phyloP scores from a whole-genome alignment of 2,113 vertebrate genomes.

The Rhabdornis inornatus region DNA sequence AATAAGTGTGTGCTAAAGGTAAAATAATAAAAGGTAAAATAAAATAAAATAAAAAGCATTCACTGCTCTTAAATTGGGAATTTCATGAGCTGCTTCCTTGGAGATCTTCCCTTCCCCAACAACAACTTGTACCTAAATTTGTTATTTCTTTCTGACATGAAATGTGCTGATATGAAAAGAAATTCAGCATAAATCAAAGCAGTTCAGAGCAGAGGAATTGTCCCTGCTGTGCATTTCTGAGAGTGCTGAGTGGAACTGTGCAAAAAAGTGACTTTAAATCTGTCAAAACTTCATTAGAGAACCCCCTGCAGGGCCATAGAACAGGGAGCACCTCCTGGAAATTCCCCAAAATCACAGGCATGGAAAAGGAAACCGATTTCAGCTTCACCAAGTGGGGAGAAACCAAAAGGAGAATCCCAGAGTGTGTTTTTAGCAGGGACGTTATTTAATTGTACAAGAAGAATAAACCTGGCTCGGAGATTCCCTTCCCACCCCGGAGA shows the following conservation, averaged over 20 bases:
- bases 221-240: slow-evolving; percentile 22
- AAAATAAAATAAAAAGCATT: neutral
- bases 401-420: neutral
- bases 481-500: neutral
- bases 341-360: neutral
- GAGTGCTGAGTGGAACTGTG: slow-evolving; percentile 1
- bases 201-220: neutral
- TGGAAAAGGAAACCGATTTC: neutral
- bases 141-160: neutral
- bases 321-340: slow-evolving; percentile 20
- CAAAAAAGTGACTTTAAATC: slow-evolving; percentile 37
- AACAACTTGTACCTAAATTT: neutral
- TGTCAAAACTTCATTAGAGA: slow-evolving; percentile 50
- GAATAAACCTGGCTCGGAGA: neutral
- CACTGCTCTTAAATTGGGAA: neutral
- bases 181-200: neutral
- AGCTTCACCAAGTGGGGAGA: neutral
- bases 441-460: neutral
- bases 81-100: neutral
- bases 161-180: neutral
- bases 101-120: neutral
- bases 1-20: neutral
- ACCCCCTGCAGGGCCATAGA: slow-evolving; percentile 3
- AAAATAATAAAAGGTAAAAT: too few species aligned
- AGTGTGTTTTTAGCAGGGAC: neutral